Base-by-base conservation (phyloP, 2,888 invertebrate species). In the Ormia ochracea region DNA sequence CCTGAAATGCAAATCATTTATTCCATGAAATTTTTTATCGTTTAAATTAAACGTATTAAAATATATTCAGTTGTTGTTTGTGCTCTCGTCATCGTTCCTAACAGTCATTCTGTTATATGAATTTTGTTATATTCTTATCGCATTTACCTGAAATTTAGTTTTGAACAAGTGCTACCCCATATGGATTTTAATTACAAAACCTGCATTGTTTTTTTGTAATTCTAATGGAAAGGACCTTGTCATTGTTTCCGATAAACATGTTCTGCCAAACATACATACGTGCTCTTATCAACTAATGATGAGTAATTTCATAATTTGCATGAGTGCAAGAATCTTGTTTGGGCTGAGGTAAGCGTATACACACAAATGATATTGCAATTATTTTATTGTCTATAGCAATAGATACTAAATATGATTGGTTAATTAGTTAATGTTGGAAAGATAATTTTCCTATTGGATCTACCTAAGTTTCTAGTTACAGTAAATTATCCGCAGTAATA, bases 241-340 rank as follows among this genome's bases (percentile, higher is more conserved):
- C 38, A 41, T 59, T 48, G 48, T 58, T 58, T 69, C 48, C 48
- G n/a, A n/a, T n/a, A n/a, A n/a, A n/a, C 58, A 69, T 19, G 58
- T 48, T 69, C 19, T 17, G 9, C 7, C 36, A 56, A 23, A 1
- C 9, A 50, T 50, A 14, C 14, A 14, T 28, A n/a, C n/a, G n/a
- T n/a, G n/a, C n/a, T 50, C 28, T 50, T 6, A 14, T 50, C 14
- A 28, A 5, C 3, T 28, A n/a, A 14, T 50, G 23, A n/a, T 48
- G n/a, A 6, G 3, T 43, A 45, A 28, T 41, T 26, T 7, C n/a
- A n/a, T n/a, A n/a, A n/a, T n/a, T n/a, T n/a, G n/a, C n/a, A n/a
- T n/a, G n/a, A n/a, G n/a, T n/a, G n/a, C n/a, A n/a, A n/a, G n/a
- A n/a, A n/a, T n/a, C n/a, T n/a, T n/a, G n/a, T n/a, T n/a, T n/a